A percentile compares a stretch with the other conserved stretches of the same genome.
Conservation (phyloP, 2,113 vertebrate genomes). For the Alexandromys fortis region DNA sequence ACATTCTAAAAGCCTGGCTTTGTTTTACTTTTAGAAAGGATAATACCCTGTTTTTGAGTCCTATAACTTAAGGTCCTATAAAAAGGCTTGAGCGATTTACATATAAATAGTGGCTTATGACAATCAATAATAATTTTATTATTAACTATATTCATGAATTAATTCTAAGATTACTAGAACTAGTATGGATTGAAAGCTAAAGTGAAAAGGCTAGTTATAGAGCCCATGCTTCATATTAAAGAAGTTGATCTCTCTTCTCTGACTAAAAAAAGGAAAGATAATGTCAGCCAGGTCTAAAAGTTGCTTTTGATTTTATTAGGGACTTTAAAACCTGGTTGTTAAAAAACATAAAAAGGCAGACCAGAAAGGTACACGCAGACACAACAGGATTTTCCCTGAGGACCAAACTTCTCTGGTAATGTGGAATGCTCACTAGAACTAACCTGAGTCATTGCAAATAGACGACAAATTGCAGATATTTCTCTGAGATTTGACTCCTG, state of each 20-base stretch:
- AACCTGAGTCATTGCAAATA: slow-evolving; percentile 86
- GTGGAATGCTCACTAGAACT: slow-evolving; percentile 68
- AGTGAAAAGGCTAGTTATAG: slow-evolving; percentile 31
- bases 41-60: slow-evolving; percentile 38
- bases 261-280: slow-evolving; percentile 16
- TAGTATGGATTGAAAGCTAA: slow-evolving; percentile 36
- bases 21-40: slow-evolving; percentile 65
- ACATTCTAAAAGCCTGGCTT: background rate
- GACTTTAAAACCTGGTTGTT: slow-evolving; percentile 13
- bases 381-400: slow-evolving; percentile 36
- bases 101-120: slow-evolving; percentile 38
- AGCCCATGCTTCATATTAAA: slow-evolving; percentile 32
- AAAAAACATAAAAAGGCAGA: background rate
- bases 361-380: slow-evolving; percentile 20
- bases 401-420: slow-evolving; percentile 55
- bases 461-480: slow-evolving; percentile 83
- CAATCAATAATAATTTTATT: slow-evolving; percentile 53
- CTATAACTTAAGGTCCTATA: slow-evolving; percentile 4
- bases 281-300: slow-evolving; percentile 54
- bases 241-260: slow-evolving; percentile 38
- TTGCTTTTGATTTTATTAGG: slow-evolving; percentile 64
- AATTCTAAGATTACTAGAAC: slow-evolving; percentile 34
- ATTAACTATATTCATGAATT: slow-evolving; percentile 38
- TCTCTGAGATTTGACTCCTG: slow-evolving; percentile 72
- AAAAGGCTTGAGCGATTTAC: slow-evolving; percentile 50